phyloP scores from a whole-genome alignment of 2,888 invertebrate species.

The Nemapogon koenigi region DNA sequence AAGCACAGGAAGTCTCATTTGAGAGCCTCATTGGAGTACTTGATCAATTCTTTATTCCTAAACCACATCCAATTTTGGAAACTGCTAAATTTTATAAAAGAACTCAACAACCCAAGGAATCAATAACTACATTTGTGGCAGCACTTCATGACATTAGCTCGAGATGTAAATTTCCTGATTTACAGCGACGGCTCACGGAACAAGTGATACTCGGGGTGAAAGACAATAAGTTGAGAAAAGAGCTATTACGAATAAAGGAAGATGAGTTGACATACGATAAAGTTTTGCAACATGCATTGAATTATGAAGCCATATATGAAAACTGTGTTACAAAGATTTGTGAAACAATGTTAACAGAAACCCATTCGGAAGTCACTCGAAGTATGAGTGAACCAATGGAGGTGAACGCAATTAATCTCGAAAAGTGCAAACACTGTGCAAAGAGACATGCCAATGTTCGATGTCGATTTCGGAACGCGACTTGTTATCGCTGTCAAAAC shows the following conservation, averaged over 20 bases:
- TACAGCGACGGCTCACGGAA: slow-evolving; percentile 2
- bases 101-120: slow-evolving; percentile 4
- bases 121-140: slow-evolving; percentile 1
- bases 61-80: slow-evolving; percentile 13
- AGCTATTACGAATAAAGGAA: not conserved
- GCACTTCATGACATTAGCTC: slow-evolving; percentile 2
- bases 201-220: slow-evolving; percentile 6
- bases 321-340: not conserved
- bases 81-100: slow-evolving; percentile 9
- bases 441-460: slow-evolving; percentile 3
- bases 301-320: slow-evolving; percentile 1
- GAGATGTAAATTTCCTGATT: slow-evolving; percentile 4
- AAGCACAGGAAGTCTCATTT: no score
- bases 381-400: slow-evolving; percentile 6
- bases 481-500: slow-evolving; percentile 10
- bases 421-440: slow-evolving; percentile 9
- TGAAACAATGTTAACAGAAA: not conserved
- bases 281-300: slow-evolving; percentile 4
- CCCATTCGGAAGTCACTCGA: not conserved
- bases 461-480: slow-evolving; percentile 11
- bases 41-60: slow-evolving; percentile 12
- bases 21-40: slow-evolving; percentile 9
- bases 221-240: not conserved
- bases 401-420: slow-evolving; percentile 7
- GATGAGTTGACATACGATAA: slow-evolving; percentile 3